These are phyloP conservation scores for Hypotaenidia philippensis DNA, from an alignment of 2,797 vertebrate species.

Conservation along the genomic window DNA sequence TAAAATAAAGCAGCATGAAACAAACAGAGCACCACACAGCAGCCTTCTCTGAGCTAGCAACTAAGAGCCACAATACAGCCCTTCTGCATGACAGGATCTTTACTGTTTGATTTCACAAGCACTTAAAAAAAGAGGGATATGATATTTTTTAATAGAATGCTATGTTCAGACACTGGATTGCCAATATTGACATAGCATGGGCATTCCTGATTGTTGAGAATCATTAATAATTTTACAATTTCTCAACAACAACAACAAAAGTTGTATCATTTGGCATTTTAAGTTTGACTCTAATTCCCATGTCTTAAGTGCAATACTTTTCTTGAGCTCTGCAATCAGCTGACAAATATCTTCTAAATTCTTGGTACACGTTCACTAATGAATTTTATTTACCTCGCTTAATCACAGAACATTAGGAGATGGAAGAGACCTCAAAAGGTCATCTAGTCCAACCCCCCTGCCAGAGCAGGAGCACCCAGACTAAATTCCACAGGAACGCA, in stretches of 20 bases:
- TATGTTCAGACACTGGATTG: neutral
- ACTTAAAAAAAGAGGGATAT: neutral
- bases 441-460: too few species aligned
- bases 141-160: neutral
- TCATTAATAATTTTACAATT: neutral
- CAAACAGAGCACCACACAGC: too few species aligned
- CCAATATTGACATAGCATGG: neutral
- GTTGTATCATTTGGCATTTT: neutral
- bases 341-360: neutral
- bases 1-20: neutral
- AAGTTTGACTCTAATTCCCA: neutral
- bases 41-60: neutral
- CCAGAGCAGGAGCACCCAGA: too few species aligned
- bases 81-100: neutral
- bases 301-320: neutral
- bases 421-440: too few species aligned
- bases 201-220: neutral
- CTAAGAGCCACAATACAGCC: neutral
- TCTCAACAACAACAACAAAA: neutral
- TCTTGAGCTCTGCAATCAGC: neutral
- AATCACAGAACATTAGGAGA: too few species aligned
- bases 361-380: neutral
- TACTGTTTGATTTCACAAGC: neutral
- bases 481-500: too few species aligned
- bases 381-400: neutral